Conservation (phyloP, 2,113 vertebrate genomes). For the Clarias gariepinus region DNA sequence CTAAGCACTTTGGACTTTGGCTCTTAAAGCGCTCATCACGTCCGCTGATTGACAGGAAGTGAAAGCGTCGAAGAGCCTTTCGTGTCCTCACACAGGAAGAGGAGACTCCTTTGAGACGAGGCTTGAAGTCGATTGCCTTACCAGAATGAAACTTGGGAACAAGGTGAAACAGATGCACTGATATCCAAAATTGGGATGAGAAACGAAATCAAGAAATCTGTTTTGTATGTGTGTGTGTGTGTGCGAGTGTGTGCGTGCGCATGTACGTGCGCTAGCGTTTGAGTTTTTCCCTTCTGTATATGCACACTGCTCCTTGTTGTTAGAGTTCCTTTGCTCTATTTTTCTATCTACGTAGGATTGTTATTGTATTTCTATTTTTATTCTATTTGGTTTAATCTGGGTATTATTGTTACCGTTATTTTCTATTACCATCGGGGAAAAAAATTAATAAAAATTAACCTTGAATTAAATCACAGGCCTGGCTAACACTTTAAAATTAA, state of each 20-base stretch:
- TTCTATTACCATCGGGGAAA: slow-evolving; percentile 53
- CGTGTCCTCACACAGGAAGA: slow-evolving; percentile 37
- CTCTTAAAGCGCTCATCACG: slow-evolving; percentile 15
- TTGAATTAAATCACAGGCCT: slow-evolving; percentile 50
- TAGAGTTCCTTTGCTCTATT: slow-evolving; percentile 79
- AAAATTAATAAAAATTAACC: slow-evolving; percentile 54
- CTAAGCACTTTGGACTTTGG: slow-evolving; percentile 42
- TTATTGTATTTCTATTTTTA: slow-evolving; percentile 65
- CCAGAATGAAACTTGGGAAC: slow-evolving; percentile 43
- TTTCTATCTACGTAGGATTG: slow-evolving; percentile 78
- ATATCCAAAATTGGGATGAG: slow-evolving; percentile 47
- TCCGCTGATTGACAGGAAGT: slow-evolving; percentile 61
- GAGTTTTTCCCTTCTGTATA: slow-evolving; percentile 37
- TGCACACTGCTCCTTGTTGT: slow-evolving; percentile 65
- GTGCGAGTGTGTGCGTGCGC: background rate
- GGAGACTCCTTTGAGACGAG: slow-evolving; percentile 39
- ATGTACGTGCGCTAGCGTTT: background rate
- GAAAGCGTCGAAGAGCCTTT: slow-evolving; percentile 10
- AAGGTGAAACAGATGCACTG: slow-evolving; percentile 53
- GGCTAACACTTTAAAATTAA: slow-evolving; percentile 45
- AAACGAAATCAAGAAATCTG: slow-evolving; percentile 50
- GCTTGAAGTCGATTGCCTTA: slow-evolving; percentile 41
- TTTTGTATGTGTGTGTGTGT: slow-evolving; percentile 35
- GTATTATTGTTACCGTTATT: slow-evolving; percentile 58
- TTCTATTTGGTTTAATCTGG: slow-evolving; percentile 64